These are phyloP conservation scores for Semnornis frantzii DNA, from an alignment of 2,113 vertebrate species.

Conservation along the genomic window DNA sequence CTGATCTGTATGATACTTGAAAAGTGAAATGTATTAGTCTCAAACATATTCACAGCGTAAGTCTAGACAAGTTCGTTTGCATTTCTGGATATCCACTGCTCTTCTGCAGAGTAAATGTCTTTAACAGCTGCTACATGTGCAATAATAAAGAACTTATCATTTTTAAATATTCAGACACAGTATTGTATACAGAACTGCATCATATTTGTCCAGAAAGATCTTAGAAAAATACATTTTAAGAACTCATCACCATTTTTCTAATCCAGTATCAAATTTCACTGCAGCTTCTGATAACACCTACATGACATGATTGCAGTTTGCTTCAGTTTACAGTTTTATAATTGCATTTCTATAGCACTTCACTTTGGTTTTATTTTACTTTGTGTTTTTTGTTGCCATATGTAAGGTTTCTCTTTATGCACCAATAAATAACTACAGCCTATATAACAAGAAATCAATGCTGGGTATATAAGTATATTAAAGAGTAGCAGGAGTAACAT, in stretches of 20 bases:
- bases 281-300: not conserved
- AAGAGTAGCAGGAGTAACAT: not conserved
- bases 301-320: not conserved
- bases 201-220: not conserved
- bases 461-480: not conserved
- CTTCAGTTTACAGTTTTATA: not conserved
- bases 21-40: not conserved
- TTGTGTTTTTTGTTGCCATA: not conserved
- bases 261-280: not conserved
- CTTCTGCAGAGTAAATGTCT: not conserved
- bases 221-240: not conserved
- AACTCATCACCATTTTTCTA: not conserved
- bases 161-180: not conserved
- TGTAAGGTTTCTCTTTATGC: not conserved
- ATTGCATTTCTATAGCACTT: not conserved
- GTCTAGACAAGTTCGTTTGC: not conserved
- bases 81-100: not conserved
- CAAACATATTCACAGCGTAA: not conserved
- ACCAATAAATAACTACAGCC: not conserved
- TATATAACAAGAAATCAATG: not conserved
- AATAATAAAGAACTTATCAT: not conserved
- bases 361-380: not conserved
- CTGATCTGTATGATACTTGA: not conserved
- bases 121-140: not conserved
- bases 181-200: not conserved